These are phyloP conservation scores for Aethes cnicana DNA, from an alignment of 2,888 invertebrate genomes.

Conservation along the genomic window DNA sequence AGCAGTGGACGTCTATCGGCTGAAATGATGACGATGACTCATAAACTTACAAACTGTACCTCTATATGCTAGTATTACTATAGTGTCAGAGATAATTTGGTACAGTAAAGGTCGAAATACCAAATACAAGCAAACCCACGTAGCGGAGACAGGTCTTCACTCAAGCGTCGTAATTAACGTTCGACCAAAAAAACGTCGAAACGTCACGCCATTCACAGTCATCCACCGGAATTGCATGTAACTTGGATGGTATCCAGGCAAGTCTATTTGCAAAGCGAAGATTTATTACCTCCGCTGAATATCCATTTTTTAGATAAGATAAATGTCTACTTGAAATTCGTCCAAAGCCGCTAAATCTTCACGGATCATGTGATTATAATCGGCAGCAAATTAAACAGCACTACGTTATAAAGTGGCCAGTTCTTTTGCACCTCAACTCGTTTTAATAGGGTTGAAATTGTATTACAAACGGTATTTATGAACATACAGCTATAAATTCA, in stretches of 20 bases:
- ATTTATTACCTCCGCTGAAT: constrained; percentile 12
- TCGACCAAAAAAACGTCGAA: constrained; percentile 34
- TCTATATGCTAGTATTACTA: too few relatives aligned
- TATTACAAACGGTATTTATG: constrained; percentile 4
- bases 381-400: constrained; percentile 20
- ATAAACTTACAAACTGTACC: too few relatives aligned
- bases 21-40: too few relatives aligned
- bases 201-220: constrained; percentile 34
- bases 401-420: not conserved
- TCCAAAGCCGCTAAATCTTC: constrained; percentile 32
- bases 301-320: constrained; percentile 22
- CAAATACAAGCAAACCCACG: constrained; percentile 28
- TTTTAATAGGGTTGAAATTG: not conserved
- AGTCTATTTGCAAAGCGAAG: constrained; percentile 24
- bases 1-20: too few relatives aligned
- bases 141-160: constrained; percentile 36
- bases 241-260: constrained; percentile 42
- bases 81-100: not conserved
- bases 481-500: constrained; percentile 21
- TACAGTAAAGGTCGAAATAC: not conserved
- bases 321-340: constrained; percentile 22
- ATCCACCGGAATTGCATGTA: constrained; percentile 35
- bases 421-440: not conserved
- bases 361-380: constrained; percentile 48
- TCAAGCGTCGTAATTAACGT: constrained; percentile 44